Percentiles rank a stretch among this genome's conserved stretches.
These are phyloP conservation scores for Argyrosomus regius DNA, from an alignment of 2,797 vertebrate genomes.

Conservation along the genomic window DNA sequence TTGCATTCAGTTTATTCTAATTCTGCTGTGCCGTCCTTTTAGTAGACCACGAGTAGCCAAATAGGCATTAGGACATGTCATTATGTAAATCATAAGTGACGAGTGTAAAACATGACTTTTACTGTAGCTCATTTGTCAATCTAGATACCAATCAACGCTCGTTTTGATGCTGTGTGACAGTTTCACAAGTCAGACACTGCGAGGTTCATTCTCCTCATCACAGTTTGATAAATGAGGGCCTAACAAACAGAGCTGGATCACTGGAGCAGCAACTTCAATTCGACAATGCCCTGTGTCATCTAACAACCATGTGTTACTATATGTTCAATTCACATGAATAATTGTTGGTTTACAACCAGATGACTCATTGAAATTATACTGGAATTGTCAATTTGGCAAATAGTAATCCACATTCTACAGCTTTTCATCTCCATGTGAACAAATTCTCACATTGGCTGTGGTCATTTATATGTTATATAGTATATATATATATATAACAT, in stretches of 20 bases:
- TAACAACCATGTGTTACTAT: not conserved
- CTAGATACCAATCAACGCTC: conserved; percentile 4
- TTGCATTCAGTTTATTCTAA: not conserved
- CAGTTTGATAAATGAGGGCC: conserved; percentile 11
- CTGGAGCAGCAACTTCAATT: not conserved
- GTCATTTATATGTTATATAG: not conserved
- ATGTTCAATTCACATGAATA: not conserved
- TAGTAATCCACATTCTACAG: not conserved
- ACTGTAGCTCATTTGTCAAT: conserved; percentile 22
- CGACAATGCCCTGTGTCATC: not conserved
- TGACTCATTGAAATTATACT: not conserved
- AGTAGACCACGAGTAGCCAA: conserved; percentile 4
- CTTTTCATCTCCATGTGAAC: not conserved
- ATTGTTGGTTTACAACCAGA: not conserved
- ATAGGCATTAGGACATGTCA: not conserved
- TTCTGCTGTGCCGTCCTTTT: not conserved
- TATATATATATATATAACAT: too few species aligned
- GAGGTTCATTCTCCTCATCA: not conserved
- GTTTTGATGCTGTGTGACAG: conserved; percentile 27
- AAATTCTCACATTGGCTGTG: not conserved
- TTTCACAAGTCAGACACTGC: conserved; percentile 10
- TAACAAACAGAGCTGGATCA: conserved; percentile 19
- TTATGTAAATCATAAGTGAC: conserved; percentile 9
- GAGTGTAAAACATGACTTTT: conserved; percentile 2
- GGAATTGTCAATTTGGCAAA: not conserved